These are phyloP conservation scores for Scolopax mira DNA, from an alignment of 2,113 vertebrate species.

Conservation along the genomic window DNA sequence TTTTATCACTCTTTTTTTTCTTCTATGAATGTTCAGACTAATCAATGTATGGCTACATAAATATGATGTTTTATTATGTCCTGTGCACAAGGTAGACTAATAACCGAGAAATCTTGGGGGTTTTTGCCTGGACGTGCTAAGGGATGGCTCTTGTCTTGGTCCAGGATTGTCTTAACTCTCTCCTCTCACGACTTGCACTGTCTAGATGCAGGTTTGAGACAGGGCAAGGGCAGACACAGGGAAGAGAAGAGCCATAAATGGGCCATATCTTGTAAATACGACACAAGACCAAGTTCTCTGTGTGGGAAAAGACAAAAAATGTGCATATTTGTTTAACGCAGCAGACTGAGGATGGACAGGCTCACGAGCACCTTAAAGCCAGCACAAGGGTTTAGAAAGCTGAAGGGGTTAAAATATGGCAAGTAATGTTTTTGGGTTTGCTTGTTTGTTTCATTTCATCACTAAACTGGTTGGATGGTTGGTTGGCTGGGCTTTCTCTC, in stretches of 20 bases:
- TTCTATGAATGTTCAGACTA: not conserved
- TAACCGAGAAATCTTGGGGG: not conserved
- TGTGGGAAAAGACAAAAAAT: not conserved
- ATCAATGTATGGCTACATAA: not conserved
- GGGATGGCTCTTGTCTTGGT: not conserved
- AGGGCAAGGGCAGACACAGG: not conserved
- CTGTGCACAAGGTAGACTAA: not conserved
- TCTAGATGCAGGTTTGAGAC: not conserved
- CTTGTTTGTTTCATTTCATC: not conserved
- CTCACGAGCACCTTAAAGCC: not conserved
- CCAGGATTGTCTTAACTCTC: not conserved
- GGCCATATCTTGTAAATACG: not conserved
- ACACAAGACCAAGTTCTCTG: not conserved
- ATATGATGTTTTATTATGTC: fast-evolving
- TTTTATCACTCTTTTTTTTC: not conserved
- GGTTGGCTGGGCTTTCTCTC: not conserved
- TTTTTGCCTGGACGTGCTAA: not conserved
- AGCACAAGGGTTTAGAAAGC: not conserved
- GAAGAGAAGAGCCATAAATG: not conserved
- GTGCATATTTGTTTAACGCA: fast-evolving
- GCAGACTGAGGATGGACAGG: not conserved
- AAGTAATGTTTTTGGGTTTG: not conserved
- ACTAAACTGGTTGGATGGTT: not conserved
- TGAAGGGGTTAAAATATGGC: not conserved
- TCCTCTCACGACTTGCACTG: not conserved